A percentile compares a stretch with the other conserved stretches of the same genome.
Evolutionary conservation across 35 echinoderm and acorn worm species (phyloP).

Genomic region (Hemicentrotus pulcherrimus): DNA sequence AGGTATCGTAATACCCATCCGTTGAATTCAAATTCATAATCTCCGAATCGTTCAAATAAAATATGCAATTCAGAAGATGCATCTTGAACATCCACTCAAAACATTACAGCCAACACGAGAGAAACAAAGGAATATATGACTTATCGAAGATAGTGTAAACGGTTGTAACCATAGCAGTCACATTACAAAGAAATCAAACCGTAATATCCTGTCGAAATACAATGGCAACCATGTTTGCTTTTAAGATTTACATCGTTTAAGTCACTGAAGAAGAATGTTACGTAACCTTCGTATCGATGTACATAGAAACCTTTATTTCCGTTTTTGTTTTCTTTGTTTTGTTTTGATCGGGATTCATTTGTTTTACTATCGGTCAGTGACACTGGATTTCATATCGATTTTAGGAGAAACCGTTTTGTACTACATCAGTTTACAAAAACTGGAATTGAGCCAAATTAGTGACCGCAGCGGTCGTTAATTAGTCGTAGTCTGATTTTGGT

Average conservation of each 20-base stretch:
- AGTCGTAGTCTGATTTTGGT: background rate
- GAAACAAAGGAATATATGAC: no score
- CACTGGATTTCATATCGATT: background rate
- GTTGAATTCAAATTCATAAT: no score
- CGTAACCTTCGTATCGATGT: background rate
- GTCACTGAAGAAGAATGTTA: background rate
- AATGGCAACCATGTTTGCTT: no score
- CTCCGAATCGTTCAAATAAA: background rate
- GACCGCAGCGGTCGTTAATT: background rate
- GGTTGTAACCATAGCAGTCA: background rate
- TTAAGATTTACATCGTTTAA: background rate
- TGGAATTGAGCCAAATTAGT: background rate
- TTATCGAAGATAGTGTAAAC: no score
- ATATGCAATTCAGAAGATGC: background rate
- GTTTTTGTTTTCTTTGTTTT: background rate
- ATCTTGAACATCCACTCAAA: no score
- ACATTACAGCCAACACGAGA: no score
- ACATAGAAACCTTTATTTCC: background rate
- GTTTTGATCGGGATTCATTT: background rate
- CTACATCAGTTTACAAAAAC: background rate
- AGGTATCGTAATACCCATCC: no score
- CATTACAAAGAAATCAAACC: background rate
- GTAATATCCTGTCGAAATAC: no score
- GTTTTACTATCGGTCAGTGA: background rate
- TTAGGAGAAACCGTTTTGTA: background rate